Percentiles rank a stretch among this genome's conserved stretches.
Conservation (phyloP, 1,140 invertebrate species). For the Drosophila azteca region DNA sequence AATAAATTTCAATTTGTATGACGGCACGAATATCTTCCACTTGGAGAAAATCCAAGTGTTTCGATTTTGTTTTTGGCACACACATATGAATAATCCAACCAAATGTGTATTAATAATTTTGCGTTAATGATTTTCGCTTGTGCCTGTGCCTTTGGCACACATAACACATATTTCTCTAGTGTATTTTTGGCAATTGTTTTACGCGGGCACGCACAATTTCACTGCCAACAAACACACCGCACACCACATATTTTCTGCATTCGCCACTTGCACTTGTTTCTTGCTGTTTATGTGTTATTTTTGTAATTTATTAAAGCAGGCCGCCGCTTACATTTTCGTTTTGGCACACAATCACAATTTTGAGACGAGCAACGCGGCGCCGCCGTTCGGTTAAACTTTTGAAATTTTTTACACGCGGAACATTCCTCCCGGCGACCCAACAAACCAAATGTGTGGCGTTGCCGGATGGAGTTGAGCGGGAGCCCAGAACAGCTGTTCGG, state of each 20-base stretch:
- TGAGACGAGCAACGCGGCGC: constrained; percentile 9
- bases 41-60: constrained; percentile 75
- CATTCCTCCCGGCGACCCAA: background rate
- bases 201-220: constrained; percentile 50
- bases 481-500: constrained; percentile 25
- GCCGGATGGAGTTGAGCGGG: background rate
- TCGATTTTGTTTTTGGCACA: constrained; percentile 50
- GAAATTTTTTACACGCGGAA: constrained; percentile 16
- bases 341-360: constrained; percentile 47
- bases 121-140: constrained; percentile 44
- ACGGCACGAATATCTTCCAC: constrained; percentile 49
- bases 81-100: constrained; percentile 38
- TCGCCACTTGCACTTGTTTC: background rate
- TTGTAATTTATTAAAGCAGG: constrained; percentile 22
- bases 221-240: constrained; percentile 34
- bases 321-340: constrained; percentile 49
- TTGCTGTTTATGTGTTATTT: constrained; percentile 7
- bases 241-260: constrained; percentile 12
- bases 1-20: constrained; percentile 77
- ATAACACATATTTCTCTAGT: constrained; percentile 32
- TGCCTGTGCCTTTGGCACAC: constrained; percentile 39
- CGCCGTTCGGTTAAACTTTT: constrained; percentile 8
- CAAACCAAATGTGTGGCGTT: background rate
- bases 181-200: constrained; percentile 42
- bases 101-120: constrained; percentile 42